Evolutionary conservation across 2,113 vertebrate genomes (phyloP).

Genomic region (Syrrhaptes paradoxus): DNA sequence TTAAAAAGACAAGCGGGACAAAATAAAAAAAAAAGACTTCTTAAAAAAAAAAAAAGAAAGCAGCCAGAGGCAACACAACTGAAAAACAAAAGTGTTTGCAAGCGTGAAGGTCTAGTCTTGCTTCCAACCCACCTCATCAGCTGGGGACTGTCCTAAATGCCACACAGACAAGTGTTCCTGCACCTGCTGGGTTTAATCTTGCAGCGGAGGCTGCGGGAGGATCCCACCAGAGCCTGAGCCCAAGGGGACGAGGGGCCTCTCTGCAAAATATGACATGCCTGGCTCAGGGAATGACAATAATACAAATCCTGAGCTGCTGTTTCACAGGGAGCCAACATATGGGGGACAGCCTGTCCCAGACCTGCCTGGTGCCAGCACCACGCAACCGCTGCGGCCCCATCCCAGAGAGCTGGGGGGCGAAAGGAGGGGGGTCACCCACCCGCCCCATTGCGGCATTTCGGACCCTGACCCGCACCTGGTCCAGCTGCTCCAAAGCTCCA

Average conservation of each 20-base stretch:
- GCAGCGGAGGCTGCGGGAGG: background rate
- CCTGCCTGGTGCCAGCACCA: background rate
- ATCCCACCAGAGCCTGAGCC: background rate
- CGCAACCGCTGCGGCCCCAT: background rate
- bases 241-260: background rate
- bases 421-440: background rate
- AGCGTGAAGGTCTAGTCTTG: background rate
- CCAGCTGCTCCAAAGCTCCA: background rate
- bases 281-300: background rate
- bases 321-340: background rate
- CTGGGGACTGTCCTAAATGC: background rate
- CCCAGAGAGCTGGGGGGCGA: background rate
- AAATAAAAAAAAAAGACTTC: background rate
- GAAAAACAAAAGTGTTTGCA: background rate
- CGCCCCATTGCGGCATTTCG: rapidly evolving
- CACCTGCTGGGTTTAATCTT: background rate
- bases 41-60: background rate
- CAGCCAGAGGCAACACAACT: background rate
- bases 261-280: background rate
- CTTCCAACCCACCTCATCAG: background rate
- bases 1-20: background rate
- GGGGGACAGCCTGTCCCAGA: slow-evolving; percentile 21
- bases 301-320: background rate
- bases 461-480: background rate
- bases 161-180: background rate